Evolutionary conservation across 2,797 vertebrate genomes (phyloP).

Genomic region (Danio tinwini): DNA sequence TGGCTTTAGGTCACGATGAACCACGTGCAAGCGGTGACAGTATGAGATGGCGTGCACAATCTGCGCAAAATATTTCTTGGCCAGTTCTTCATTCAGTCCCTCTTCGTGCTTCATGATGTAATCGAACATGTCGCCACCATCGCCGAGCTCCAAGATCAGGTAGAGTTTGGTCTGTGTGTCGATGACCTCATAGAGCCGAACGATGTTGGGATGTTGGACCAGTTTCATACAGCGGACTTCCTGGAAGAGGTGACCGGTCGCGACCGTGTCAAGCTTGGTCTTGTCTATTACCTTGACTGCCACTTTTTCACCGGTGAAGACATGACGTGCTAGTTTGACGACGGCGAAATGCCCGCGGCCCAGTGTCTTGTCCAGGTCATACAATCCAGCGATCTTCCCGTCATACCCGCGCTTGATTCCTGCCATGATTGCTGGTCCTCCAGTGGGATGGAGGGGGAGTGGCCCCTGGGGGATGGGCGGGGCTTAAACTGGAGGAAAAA

Average conservation of each 20-base stretch:
- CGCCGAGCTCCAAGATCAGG: conserved; percentile 94
- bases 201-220: conserved; percentile 97
- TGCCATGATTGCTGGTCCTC: conserved; percentile 83
- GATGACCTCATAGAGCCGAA: conserved; percentile 96
- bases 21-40: conserved; percentile 96
- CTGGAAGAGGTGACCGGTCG: conserved; percentile 96
- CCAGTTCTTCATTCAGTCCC: conserved; percentile 93
- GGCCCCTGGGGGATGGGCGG: conserved; percentile 61
- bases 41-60: conserved; percentile 98
- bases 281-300: conserved; percentile 99
- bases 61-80: conserved; percentile 98
- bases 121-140: conserved; percentile 98
- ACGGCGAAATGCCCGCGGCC: conserved; percentile 97
- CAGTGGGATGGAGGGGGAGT: conserved; percentile 59
- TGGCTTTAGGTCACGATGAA: conserved; percentile 96
- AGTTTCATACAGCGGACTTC: conserved; percentile 99
- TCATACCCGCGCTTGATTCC: conserved; percentile 97
- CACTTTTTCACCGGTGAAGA: conserved; percentile 98
- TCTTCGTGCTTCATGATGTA: conserved; percentile 99
- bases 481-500: conserved; percentile 62
- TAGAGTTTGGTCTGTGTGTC: conserved; percentile 99
- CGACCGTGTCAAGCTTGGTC: conserved; percentile 93
- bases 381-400: conserved; percentile 96
- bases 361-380: conserved; percentile 97
- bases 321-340: conserved; percentile 96